Evolutionary conservation across 2,888 invertebrate species (phyloP).

Genomic region (Strigamia maritima): DNA sequence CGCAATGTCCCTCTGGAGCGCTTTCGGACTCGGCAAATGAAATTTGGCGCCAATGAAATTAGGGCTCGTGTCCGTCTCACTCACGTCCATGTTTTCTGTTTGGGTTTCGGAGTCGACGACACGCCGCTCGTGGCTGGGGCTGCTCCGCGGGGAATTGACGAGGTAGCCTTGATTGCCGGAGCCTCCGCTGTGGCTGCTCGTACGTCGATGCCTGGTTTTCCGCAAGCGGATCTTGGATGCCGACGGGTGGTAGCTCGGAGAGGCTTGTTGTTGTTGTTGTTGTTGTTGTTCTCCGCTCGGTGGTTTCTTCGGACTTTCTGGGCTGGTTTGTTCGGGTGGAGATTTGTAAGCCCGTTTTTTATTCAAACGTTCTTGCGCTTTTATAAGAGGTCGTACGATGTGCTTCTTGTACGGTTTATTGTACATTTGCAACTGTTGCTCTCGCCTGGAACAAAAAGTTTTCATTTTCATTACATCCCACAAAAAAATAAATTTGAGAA

Average conservation of each 20-base stretch:
- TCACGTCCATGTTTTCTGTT: constrained; percentile 64
- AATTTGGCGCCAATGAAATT: constrained; percentile 48
- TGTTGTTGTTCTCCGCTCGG: constrained; percentile 43
- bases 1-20: neutral
- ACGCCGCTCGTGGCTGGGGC: constrained; percentile 40
- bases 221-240: constrained; percentile 46
- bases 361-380: constrained; percentile 58
- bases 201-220: constrained; percentile 51
- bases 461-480: too few relatives aligned
- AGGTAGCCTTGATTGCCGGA: constrained; percentile 44
- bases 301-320: constrained; percentile 41
- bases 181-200: constrained; percentile 48
- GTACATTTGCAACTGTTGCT: constrained; percentile 55
- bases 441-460: too few relatives aligned
- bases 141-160: constrained; percentile 39
- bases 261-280: constrained; percentile 43
- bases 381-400: constrained; percentile 58
- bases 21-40: constrained; percentile 35
- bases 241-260: constrained; percentile 44
- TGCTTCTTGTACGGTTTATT: constrained; percentile 57
- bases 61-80: constrained; percentile 62
- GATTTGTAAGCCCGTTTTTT: constrained; percentile 51
- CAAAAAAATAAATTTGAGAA: too few relatives aligned
- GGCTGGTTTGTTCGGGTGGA: constrained; percentile 49
- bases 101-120: constrained; percentile 63